Evolutionary conservation across 2,888 invertebrate genomes (phyloP).

Genomic region (Trilocha varians): DNA sequence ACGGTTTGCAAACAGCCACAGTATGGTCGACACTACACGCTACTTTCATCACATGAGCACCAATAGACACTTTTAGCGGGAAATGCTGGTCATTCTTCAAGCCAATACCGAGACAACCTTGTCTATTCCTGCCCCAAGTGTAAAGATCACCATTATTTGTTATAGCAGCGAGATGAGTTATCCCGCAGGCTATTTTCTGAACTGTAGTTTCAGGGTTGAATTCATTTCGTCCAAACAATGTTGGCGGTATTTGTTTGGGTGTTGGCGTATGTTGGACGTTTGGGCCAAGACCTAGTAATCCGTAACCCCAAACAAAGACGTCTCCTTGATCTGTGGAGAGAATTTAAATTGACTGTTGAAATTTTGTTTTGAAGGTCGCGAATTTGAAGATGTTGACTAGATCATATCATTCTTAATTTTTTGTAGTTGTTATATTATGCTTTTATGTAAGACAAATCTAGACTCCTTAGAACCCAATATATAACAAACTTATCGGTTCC

Average conservation of each 20-base stretch:
- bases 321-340: constrained; percentile 79
- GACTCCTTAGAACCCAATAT: too few species aligned
- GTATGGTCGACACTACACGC: constrained; percentile 91
- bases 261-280: constrained; percentile 75
- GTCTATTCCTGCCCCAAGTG: constrained; percentile 92
- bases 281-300: constrained; percentile 92
- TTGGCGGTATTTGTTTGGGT: constrained; percentile 83
- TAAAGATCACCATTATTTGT: constrained; percentile 89
- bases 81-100: constrained; percentile 87
- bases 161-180: constrained; percentile 83
- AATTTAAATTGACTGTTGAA: neutral
- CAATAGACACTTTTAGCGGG: constrained; percentile 87
- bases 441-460: too few species aligned
- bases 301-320: constrained; percentile 95
- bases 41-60: constrained; percentile 82
- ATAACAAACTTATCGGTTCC: too few species aligned
- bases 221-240: constrained; percentile 89
- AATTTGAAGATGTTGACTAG: too few species aligned
- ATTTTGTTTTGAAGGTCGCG: too few species aligned
- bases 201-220: constrained; percentile 82
- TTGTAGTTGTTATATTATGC: too few species aligned
- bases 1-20: constrained; percentile 82
- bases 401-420: too few species aligned
- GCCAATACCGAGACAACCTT: constrained; percentile 88
- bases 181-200: constrained; percentile 78